A percentile compares a stretch with the other conserved stretches of the same genome.
phyloP scores from a whole-genome alignment of 2,888 invertebrate species.

The Epinotia nisella region DNA sequence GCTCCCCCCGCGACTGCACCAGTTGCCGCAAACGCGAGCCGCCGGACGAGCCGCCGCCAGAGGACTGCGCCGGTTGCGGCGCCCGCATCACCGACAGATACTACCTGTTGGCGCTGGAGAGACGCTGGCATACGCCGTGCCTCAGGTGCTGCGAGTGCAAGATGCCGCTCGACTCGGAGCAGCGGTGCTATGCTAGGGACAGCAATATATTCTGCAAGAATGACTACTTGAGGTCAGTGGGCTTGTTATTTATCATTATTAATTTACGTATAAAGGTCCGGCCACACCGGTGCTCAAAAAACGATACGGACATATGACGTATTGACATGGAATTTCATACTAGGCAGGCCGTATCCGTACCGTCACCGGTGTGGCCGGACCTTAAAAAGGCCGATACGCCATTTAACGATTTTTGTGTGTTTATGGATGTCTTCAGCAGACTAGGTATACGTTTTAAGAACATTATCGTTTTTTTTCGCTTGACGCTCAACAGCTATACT shows the following conservation, averaged over 20 bases:
- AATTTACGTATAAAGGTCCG: too few relatives aligned
- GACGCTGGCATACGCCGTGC: constrained; percentile 97
- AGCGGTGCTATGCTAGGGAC: constrained; percentile 96
- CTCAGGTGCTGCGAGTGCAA: constrained; percentile 96
- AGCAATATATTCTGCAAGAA: constrained; percentile 98
- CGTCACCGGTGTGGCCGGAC: too few relatives aligned
- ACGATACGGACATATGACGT: too few relatives aligned
- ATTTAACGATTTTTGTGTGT: neutral
- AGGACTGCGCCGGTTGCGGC: constrained; percentile 94
- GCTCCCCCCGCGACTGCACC: constrained; percentile 85
- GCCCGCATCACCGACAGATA: constrained; percentile 94
- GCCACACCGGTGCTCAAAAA: too few relatives aligned
- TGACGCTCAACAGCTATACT: too few relatives aligned
- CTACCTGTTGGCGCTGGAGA: constrained; percentile 95
- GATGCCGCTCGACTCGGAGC: constrained; percentile 94
- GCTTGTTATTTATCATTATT: neutral
- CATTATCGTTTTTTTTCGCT: too few relatives aligned
- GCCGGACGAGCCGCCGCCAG: constrained; percentile 75
- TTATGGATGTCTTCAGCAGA: neutral
- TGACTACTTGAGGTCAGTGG: constrained; percentile 96
- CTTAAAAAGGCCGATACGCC: neutral
- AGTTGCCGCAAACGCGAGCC: constrained; percentile 85
- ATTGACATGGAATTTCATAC: too few relatives aligned
- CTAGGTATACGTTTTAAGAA: too few relatives aligned
- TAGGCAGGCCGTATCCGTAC: too few relatives aligned